phyloP scores from a whole-genome alignment of 2,797 vertebrate species.

The Lutjanus argentimaculatus region DNA sequence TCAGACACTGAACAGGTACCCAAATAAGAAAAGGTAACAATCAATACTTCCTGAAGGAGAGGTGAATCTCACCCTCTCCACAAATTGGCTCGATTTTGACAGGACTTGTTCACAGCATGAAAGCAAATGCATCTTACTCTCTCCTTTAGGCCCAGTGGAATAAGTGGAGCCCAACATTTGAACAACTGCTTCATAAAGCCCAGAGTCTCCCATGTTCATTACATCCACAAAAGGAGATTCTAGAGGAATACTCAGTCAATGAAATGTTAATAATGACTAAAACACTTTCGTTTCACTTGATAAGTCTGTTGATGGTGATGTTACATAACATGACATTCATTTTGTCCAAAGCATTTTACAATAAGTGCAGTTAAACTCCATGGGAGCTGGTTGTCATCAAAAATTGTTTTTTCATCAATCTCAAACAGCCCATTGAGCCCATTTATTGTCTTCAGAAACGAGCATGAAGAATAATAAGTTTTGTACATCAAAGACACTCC shows the following conservation, averaged over 20 bases:
- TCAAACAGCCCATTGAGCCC: neutral
- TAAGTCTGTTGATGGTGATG: neutral
- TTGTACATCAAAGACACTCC: no score
- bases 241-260: neutral
- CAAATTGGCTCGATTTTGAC: constrained; percentile 64
- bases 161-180: neutral
- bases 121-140: constrained; percentile 38
- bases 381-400: neutral
- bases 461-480: no score
- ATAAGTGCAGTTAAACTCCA: neutral
- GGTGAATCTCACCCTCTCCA: constrained; percentile 53
- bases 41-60: constrained; percentile 68
- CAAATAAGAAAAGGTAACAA: constrained; percentile 66
- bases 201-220: neutral
- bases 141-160: neutral
- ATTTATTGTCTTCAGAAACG: no score
- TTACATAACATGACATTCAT: neutral
- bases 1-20: constrained; percentile 48
- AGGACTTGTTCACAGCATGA: constrained; percentile 38
- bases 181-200: constrained; percentile 1
- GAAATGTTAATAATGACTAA: constrained; percentile 2
- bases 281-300: neutral
- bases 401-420: neutral
- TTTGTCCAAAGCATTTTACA: neutral
- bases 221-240: neutral